Evolutionary conservation across 2,113 vertebrate genomes (phyloP), one percentile per base, ranked within the genome.

Genomic region (Sorex araneus): DNA sequence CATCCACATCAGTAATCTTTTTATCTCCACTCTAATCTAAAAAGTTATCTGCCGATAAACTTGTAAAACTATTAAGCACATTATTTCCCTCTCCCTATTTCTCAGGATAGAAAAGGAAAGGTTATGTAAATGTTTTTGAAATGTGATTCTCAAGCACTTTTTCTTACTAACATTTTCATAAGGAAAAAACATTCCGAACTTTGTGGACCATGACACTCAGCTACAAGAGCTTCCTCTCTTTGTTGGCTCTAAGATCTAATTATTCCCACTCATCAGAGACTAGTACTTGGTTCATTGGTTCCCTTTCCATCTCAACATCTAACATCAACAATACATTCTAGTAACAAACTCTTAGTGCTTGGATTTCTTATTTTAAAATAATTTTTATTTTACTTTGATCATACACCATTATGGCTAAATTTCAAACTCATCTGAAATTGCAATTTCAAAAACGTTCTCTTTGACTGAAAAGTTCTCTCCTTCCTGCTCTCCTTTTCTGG

Each of bases 401-500:
- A 45, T 21, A 25, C 19, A 40, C 3, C 76, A 60, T 1, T 36
- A 30, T 45, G 6, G n/a, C 23, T 15, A 32, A 8, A 73, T 91
- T 70, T 69, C 76, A 45, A 25, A 77, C 15, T 15, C 23, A 78
- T 67, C 47, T 45, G 66, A 94, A 63, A 77, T 70, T 47, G 69
- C 50, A 75, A 40, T 71, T 43, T 86, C 36, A 60, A 60, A 75
- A 67, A 0, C 25, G 69, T 76, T 94, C 54, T 77, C 78, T 87
- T 0, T 8, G 25, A 32, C 15, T 34, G 6, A 6, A n/a, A 8
- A 43, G 81, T 66, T 5, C 73, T 74, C 81, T 57, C 8, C 63
- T 92, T 77, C 13, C 5, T 77, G 50, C 19, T 63, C 11, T 86
- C 70, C 85, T 87, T 50, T 95, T 94, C 50, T 86, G n/a, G 66